Percentiles rank a stretch among this genome's conserved stretches.
Conservation (phyloP, 2,797 vertebrate genomes). For the Sebastes oblongus region DNA sequence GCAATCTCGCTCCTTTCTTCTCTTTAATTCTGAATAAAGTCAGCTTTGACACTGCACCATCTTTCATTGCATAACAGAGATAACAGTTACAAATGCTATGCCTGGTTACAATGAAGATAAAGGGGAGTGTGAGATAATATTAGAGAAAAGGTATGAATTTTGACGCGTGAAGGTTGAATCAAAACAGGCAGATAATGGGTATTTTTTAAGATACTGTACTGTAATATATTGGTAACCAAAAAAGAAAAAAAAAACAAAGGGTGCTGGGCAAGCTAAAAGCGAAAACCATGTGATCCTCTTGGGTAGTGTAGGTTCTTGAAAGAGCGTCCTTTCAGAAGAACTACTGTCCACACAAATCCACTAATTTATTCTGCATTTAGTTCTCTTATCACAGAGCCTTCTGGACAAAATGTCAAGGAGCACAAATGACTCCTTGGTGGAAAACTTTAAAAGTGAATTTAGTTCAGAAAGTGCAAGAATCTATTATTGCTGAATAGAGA, state of each 20-base stretch:
- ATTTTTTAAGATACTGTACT: slow-evolving; percentile 40
- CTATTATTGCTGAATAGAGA: slow-evolving; percentile 1
- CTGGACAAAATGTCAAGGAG: slow-evolving; percentile 34
- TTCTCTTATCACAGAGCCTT: slow-evolving; percentile 22
- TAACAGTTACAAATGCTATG: slow-evolving; percentile 65
- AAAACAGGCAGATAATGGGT: slow-evolving; percentile 41
- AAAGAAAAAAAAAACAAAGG: slow-evolving; percentile 16
- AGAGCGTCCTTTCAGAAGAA: slow-evolving; percentile 10
- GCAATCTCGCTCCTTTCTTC: slow-evolving; percentile 39
- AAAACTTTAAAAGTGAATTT: slow-evolving; percentile 10
- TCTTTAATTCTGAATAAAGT: slow-evolving; percentile 55
- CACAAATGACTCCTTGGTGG: not conserved
- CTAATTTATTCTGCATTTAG: slow-evolving; percentile 15
- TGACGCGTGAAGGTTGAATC: slow-evolving; percentile 66
- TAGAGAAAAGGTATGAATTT: slow-evolving; percentile 31
- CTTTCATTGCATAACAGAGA: slow-evolving; percentile 57
- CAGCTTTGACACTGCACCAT: slow-evolving; percentile 48
- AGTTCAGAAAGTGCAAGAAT: slow-evolving; percentile 11
- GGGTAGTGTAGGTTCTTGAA: not conserved
- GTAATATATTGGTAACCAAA: slow-evolving; percentile 35
- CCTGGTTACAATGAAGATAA: slow-evolving; percentile 55
- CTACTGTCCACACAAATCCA: not conserved
- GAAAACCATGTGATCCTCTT: slow-evolving; percentile 3
- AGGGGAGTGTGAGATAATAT: slow-evolving; percentile 42
- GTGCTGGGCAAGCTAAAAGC: slow-evolving; percentile 10